These are phyloP conservation scores for Spisula solida DNA, from an alignment of 2,888 invertebrate species.

Conservation along the genomic window DNA sequence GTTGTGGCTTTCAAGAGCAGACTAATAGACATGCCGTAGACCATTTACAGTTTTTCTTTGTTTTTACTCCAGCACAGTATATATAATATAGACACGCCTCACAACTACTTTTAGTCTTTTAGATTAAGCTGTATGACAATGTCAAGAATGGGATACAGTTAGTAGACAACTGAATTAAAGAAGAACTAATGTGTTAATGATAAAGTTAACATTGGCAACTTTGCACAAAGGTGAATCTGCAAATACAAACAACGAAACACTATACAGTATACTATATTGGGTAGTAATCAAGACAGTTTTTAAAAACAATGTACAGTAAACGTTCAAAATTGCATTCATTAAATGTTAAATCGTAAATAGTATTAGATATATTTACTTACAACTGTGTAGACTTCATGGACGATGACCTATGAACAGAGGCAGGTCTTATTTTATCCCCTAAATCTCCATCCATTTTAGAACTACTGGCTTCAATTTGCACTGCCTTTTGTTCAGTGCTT, in stretches of 20 bases:
- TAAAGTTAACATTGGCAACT: too few relatives aligned
- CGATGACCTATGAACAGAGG: conserved; percentile 64
- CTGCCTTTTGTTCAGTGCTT: conserved; percentile 37
- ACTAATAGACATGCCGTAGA: neutral
- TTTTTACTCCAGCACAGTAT: too few relatives aligned
- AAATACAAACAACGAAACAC: too few relatives aligned
- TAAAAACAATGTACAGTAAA: too few relatives aligned
- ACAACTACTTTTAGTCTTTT: too few relatives aligned
- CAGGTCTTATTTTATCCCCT: conserved; percentile 65
- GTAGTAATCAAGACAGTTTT: neutral
- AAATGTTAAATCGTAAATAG: neutral
- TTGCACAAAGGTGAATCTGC: too few relatives aligned
- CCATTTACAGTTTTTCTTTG: neutral
- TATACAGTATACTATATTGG: neutral
- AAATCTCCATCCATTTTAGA: conserved; percentile 56
- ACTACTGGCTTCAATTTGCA: conserved; percentile 45
- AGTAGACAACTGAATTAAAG: neutral
- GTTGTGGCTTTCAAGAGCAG: too few relatives aligned
- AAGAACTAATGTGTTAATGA: too few relatives aligned
- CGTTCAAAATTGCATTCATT: neutral
- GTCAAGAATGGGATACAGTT: too few relatives aligned
- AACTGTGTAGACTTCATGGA: conserved; percentile 59
- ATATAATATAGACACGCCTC: too few relatives aligned
- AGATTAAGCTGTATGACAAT: too few relatives aligned
- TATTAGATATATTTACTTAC: conserved; percentile 50